Percentiles rank a stretch among this genome's conserved stretches.
Evolutionary conservation across 2,797 vertebrate species (phyloP).

Genomic region (Oreochromis grahami): DNA sequence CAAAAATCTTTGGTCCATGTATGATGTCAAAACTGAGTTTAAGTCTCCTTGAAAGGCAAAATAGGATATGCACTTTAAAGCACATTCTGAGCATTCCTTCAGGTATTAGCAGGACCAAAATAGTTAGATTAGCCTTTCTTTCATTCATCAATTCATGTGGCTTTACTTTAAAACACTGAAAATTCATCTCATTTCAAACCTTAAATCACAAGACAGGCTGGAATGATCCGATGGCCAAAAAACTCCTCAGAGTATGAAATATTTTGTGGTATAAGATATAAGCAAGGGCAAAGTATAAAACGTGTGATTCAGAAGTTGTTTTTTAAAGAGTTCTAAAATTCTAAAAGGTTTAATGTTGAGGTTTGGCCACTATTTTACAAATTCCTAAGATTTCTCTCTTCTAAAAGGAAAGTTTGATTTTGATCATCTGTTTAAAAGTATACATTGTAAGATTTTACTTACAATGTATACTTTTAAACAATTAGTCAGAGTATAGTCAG

Average conservation of each 20-base stretch:
- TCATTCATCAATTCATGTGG: neutral
- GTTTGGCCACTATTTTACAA: neutral
- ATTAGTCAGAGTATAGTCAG: neutral
- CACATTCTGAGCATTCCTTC: slow-evolving; percentile 38
- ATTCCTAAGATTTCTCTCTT: neutral
- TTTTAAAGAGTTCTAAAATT: neutral
- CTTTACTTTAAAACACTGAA: neutral
- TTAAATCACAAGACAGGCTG: neutral
- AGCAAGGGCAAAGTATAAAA: neutral
- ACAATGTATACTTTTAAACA: neutral
- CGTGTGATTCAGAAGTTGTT: neutral
- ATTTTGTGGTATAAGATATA: neutral
- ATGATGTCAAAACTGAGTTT: neutral
- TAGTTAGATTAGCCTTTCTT: neutral
- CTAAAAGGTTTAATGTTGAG: neutral
- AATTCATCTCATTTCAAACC: neutral
- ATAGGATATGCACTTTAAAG: neutral
- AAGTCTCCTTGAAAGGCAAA: slow-evolving; percentile 41
- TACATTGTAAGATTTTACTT: neutral
- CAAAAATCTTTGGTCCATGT: neutral
- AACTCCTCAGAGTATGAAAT: neutral
- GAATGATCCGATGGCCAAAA: neutral
- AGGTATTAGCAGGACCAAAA: slow-evolving; percentile 34
- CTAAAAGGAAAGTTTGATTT: neutral
- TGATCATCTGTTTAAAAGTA: neutral